Conservation (phyloP, 2,797 vertebrate species). For the Sebastes glaucus region DNA sequence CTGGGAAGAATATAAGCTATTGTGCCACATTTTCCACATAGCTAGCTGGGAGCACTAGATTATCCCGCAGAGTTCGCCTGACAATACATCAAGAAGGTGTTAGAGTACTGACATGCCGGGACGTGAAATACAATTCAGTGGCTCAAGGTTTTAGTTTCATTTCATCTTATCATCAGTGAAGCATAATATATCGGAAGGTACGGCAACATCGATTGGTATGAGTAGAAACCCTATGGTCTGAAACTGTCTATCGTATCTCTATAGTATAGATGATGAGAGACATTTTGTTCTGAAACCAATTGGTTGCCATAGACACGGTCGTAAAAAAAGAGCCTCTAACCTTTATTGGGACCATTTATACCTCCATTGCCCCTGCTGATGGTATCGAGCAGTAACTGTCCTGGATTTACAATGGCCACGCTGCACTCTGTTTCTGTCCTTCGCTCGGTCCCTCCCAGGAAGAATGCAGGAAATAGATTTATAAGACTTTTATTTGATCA, state of each 20-base stretch:
- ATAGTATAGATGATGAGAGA: slow-evolving; percentile 15
- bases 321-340: slow-evolving; percentile 64
- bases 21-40: slow-evolving; percentile 44
- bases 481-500: slow-evolving; percentile 57
- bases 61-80: slow-evolving; percentile 34
- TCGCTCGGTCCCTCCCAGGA: slow-evolving; percentile 2
- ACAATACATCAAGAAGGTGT: slow-evolving; percentile 19
- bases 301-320: slow-evolving; percentile 55
- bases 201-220: not conserved
- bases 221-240: not conserved
- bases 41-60: slow-evolving; percentile 28
- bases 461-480: slow-evolving; percentile 32
- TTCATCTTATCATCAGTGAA: not conserved
- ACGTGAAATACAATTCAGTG: slow-evolving; percentile 1
- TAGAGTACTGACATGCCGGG: not conserved
- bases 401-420: slow-evolving; percentile 71
- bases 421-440: slow-evolving; percentile 53
- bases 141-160: not conserved
- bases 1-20: slow-evolving; percentile 34
- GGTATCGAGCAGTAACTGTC: slow-evolving; percentile 77
- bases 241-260: slow-evolving; percentile 7
- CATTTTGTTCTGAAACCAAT: slow-evolving; percentile 46
- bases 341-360: slow-evolving; percentile 79
- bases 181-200: not conserved
- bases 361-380: slow-evolving; percentile 76